phyloP scores from a whole-genome alignment of 2,888 invertebrate genomes.

The Gandaritis pyraliata region DNA sequence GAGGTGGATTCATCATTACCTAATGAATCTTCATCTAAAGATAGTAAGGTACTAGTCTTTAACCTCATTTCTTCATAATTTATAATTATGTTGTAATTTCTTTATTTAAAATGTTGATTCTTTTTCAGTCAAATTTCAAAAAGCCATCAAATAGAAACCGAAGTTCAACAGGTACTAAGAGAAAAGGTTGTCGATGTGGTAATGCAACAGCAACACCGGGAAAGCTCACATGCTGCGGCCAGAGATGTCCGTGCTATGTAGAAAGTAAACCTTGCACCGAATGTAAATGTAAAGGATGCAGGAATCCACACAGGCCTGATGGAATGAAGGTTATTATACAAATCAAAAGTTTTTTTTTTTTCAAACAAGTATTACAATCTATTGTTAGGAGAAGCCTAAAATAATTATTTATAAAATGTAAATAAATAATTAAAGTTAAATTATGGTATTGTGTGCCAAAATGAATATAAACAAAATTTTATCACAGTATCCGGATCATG shows the following conservation, averaged over 20 bases:
- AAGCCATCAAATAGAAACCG: slow-evolving; percentile 78
- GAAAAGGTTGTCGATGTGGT: slow-evolving; percentile 95
- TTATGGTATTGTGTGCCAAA: too few species aligned
- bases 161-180: slow-evolving; percentile 77
- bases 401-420: too few species aligned
- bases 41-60: slow-evolving; percentile 61
- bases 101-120: too few species aligned
- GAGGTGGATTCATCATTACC: slow-evolving; percentile 77
- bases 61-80: neutral
- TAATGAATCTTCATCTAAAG: slow-evolving; percentile 66
- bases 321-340: slow-evolving; percentile 87
- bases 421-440: too few species aligned
- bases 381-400: too few species aligned
- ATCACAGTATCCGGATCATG: too few species aligned
- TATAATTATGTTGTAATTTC: too few species aligned
- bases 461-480: too few species aligned
- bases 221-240: slow-evolving; percentile 96
- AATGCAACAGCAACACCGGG: slow-evolving; percentile 95
- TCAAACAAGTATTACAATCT: too few species aligned
- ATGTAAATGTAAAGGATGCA: slow-evolving; percentile 96
- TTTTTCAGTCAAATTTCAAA: slow-evolving; percentile 76
- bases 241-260: slow-evolving; percentile 97
- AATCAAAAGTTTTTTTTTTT: neutral
- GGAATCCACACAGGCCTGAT: slow-evolving; percentile 94
- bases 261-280: slow-evolving; percentile 94